Conservation (phyloP, 2,113 vertebrate genomes). For the Ibidorhyncha struthersii region DNA sequence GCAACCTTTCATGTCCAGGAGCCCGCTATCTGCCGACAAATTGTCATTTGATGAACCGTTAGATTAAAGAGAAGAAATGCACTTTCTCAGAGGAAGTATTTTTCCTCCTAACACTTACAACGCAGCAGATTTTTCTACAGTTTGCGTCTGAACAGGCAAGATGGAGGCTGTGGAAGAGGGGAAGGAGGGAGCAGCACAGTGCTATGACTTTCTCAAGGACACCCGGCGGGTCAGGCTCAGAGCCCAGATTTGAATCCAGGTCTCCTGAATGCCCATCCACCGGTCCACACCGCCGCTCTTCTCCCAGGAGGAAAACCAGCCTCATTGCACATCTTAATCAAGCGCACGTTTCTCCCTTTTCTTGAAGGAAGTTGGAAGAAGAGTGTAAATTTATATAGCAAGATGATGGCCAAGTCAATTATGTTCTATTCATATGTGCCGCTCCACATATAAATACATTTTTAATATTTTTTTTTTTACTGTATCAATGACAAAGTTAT, state of each 20-base stretch:
- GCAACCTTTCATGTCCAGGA: constrained; percentile 7
- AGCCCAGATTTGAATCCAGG: neutral
- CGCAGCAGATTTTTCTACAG: neutral
- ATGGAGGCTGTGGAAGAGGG: neutral
- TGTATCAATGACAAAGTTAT: neutral
- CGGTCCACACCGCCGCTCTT: fast-evolving
- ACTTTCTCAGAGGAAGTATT: neutral
- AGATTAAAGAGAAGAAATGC: neutral
- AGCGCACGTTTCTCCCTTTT: neutral
- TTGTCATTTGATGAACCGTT: neutral
- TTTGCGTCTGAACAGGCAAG: neutral
- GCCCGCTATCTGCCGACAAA: neutral
- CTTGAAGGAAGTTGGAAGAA: neutral
- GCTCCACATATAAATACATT: neutral
- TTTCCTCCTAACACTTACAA: neutral
- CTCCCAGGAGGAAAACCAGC: neutral
- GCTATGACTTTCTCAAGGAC: neutral
- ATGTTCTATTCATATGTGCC: neutral
- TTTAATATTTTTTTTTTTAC: neutral
- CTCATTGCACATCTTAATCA: neutral
- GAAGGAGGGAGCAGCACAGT: neutral
- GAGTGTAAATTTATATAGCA: neutral
- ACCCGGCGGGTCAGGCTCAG: neutral
- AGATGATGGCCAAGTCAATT: neutral
- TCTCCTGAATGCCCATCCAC: neutral